Base-by-base conservation (phyloP, 2,888 invertebrate species). In the Sylvicola cinctus region DNA sequence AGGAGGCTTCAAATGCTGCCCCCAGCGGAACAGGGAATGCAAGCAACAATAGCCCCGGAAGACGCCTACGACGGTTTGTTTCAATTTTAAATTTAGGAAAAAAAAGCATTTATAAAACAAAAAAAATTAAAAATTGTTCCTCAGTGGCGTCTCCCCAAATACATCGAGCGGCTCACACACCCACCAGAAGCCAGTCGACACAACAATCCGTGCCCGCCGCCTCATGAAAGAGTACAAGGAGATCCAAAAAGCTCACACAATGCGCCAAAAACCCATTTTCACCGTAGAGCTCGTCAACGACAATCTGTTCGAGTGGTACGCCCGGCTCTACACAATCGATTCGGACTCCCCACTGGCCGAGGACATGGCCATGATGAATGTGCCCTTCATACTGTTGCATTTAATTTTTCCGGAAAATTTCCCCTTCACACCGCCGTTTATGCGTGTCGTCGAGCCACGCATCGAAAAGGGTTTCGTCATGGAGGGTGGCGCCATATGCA, bases 401-500 rank as follows among this genome's bases (percentile, higher is more conserved):
- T 62, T 83, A 44, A 65, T 76, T 42, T 85, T 85, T 58, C 85
- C 85, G 12, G 81, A 85, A 49, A 84, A 83, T 52, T 85, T 85
- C 49, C 85, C 85, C 29, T 85, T 85, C 50, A 78, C 80, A 28
- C 85, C 85, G 34, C 85, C 85, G 29, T 85, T 85, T 55, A 79
- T 76, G 63, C 66, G 76, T 44, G 78, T 78, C 29, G 78, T 78
- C 55, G 77, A 79, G 46, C 79, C 79, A 7, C 63, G 74, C 52
- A 75, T 79, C 60, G 78, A 78, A 50, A 76, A 76, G 51, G 84
- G 83, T 27, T 85, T 83, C 51, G 84, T 85, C 16, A 84, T 85
- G 84, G 83, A 84, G 59, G 83, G 83, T 37, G 83, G 84, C 27
- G 84, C 84, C 30, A 85, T 85, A 48, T 83, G 83, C 50, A 84